Conservation (phyloP, 2,888 invertebrate species). For the Sesia apiformis region DNA sequence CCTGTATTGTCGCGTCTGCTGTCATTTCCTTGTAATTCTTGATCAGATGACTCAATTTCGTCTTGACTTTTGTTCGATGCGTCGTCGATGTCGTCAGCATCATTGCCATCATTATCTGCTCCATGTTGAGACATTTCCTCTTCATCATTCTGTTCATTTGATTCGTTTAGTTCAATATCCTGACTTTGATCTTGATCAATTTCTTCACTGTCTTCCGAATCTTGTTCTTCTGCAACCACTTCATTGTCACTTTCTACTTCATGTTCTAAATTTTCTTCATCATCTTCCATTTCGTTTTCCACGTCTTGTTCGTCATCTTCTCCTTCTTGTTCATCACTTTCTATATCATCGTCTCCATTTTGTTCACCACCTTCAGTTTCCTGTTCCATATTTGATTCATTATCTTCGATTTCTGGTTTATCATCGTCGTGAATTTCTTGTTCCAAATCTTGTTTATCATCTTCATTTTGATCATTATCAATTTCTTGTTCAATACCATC, state of each 20-base stretch:
- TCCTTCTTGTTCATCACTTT: constrained; percentile 4
- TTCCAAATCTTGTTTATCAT: constrained; percentile 6
- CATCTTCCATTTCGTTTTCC: constrained; percentile 7
- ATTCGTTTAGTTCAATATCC: not conserved
- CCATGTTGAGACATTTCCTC: not conserved
- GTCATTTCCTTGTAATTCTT: not conserved
- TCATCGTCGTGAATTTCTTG: constrained; percentile 7
- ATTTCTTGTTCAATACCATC: constrained; percentile 1
- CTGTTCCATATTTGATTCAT: constrained; percentile 1
- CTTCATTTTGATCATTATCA: constrained; percentile 1
- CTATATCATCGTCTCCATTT: constrained; percentile 5
- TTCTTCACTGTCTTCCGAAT: not conserved
- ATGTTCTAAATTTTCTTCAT: constrained; percentile 8
- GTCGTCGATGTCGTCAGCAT: not conserved
- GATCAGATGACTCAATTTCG: constrained; percentile 7
- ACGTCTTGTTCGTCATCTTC: constrained; percentile 7
- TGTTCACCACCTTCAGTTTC: constrained; percentile 6
- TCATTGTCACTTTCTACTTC: constrained; percentile 1
- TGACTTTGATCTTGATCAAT: not conserved
- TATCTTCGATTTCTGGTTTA: constrained; percentile 2
- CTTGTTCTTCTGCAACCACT: not conserved
- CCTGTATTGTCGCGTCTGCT: constrained; percentile 21
- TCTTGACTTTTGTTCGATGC: constrained; percentile 1
- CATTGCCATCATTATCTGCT: not conserved
- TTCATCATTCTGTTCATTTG: not conserved